Evolutionary conservation across 2,113 vertebrate species (phyloP).

Genomic region (Xiphias gladius): DNA sequence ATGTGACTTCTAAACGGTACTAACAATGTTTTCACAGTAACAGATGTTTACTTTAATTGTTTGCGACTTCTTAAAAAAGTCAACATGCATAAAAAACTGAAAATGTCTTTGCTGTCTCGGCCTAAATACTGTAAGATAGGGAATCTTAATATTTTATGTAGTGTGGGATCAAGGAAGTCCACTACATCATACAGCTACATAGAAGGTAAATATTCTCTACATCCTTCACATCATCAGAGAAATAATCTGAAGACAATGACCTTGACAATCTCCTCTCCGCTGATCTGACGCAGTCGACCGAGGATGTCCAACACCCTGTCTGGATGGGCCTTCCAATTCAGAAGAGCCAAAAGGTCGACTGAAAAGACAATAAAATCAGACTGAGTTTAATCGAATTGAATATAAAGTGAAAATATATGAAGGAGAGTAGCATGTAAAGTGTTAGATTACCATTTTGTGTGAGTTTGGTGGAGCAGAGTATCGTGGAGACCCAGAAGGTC

Average conservation of each 20-base stretch:
- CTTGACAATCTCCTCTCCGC: slow-evolving; percentile 96
- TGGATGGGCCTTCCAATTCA: slow-evolving; percentile 97
- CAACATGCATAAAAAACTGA: neutral
- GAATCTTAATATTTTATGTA: neutral
- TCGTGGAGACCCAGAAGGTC: slow-evolving; percentile 94
- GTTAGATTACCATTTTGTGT: slow-evolving; percentile 91
- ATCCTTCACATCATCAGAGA: neutral
- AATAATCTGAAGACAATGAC: slow-evolving; percentile 73
- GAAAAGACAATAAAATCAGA: slow-evolving; percentile 40
- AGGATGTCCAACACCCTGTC: slow-evolving; percentile 95
- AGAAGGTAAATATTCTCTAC: neutral
- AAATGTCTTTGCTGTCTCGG: neutral
- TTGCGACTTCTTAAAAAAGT: no score
- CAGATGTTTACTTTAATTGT: no score
- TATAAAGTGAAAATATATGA: neutral
- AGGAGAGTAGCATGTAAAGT: neutral
- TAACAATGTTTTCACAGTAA: neutral
- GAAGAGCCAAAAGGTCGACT: slow-evolving; percentile 94
- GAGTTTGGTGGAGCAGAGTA: slow-evolving; percentile 96
- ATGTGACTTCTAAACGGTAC: neutral
- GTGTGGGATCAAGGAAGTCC: neutral
- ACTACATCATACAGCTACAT: neutral
- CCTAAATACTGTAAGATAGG: neutral
- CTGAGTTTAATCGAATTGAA: neutral
- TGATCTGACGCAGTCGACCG: slow-evolving; percentile 92